phyloP scores from a whole-genome alignment of 2,888 invertebrate genomes.

The Leistus spinibarbis region DNA sequence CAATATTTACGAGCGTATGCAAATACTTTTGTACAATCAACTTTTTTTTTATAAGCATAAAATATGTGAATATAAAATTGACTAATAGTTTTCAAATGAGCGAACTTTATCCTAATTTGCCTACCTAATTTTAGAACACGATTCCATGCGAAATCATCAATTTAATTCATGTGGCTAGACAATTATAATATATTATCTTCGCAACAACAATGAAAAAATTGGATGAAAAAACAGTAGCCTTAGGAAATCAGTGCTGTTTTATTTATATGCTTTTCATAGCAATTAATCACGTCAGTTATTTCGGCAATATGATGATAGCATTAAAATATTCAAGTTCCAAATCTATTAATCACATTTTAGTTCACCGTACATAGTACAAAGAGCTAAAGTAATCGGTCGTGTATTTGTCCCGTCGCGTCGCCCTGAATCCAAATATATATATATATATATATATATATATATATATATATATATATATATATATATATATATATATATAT shows the following conservation, averaged over 20 bases:
- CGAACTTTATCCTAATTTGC: background rate
- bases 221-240: background rate
- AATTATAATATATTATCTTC: background rate
- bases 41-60: background rate
- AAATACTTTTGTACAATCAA: background rate
- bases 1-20: background rate
- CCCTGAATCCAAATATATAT: no score
- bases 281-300: background rate
- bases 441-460: no score
- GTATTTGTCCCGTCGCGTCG: no score
- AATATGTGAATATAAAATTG: background rate
- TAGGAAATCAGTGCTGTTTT: background rate
- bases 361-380: no score
- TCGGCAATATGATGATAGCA: background rate
- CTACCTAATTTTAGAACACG: background rate
- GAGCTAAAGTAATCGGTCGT: no score
- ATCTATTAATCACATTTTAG: no score
- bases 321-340: background rate
- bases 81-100: background rate
- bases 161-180: background rate
- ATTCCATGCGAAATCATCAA: background rate
- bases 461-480: no score
- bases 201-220: background rate
- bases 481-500: no score
- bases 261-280: background rate